These are phyloP conservation scores for Drosophila ananassae DNA, from an alignment of 1,140 invertebrate genomes.

Conservation along the genomic window DNA sequence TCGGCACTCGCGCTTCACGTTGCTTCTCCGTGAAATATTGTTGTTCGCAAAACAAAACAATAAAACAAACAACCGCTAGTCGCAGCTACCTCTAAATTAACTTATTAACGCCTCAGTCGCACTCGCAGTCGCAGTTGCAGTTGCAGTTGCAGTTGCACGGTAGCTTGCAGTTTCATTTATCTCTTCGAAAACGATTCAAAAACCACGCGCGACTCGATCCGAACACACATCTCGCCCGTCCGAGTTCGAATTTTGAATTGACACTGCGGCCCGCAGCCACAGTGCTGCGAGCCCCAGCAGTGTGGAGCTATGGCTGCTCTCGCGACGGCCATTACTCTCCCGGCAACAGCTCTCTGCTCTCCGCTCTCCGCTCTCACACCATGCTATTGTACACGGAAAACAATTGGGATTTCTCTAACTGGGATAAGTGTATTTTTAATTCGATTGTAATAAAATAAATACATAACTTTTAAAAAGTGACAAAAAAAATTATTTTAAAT, in stretches of 20 bases:
- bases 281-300: background rate
- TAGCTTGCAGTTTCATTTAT: background rate
- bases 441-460: too few species aligned
- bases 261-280: background rate
- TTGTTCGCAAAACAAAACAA: constrained; percentile 32
- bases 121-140: background rate
- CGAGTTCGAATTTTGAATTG: constrained; percentile 3
- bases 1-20: constrained; percentile 35
- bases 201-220: background rate
- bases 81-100: background rate
- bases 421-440: too few species aligned
- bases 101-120: background rate
- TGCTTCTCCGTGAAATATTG: background rate
- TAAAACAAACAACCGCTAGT: background rate
- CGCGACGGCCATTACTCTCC: background rate
- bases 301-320: background rate
- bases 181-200: background rate
- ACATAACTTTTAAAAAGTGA: too few species aligned
- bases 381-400: too few species aligned
- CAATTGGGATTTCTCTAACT: too few species aligned
- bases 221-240: constrained; percentile 1
- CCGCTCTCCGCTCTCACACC: background rate
- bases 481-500: too few species aligned
- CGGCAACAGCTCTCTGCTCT: too few species aligned
- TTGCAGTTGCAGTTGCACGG: background rate